Base-by-base conservation (phyloP, 1,140 invertebrate genomes). In the Bathynomus jamesi region DNA sequence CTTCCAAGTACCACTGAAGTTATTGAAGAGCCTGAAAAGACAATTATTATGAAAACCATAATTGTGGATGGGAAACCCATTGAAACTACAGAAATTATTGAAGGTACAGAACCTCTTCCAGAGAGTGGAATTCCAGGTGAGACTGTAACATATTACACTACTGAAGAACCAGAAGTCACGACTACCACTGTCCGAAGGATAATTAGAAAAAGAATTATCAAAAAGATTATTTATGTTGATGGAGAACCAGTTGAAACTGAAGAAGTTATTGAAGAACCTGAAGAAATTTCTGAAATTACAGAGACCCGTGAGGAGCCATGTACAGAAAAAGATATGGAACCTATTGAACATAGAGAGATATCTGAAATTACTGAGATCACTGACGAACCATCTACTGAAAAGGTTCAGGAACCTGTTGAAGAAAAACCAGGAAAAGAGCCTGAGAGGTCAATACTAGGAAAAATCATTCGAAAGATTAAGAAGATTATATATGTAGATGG, bases 141-240 rank as follows among this genome's bases (percentile, higher is more conserved):
- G n/a, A n/a, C n/a, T n/a, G n/a, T n/a, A n/a, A n/a, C n/a, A n/a
- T n/a, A n/a, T n/a, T n/a, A 65, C 11, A n/a, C 2, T 5, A 13
- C 17, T 32, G 65, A 67, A 7, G 31, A 25, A 40, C 27, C 60
- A 13, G 65, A 67, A 5, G 65, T 93, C 82, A 89, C 91, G 81
- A n/a, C 40, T n/a, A 69, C 65, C 4, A 67, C 31, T 32, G 65
- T 46, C 2, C 4, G 40, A n/a, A 27, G 69, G 30, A 87, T 91
- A 32, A 89, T 91, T 65, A 86, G 89, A 75, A 91, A 87, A 79
- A 90, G 86, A 62, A 86, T 71, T 13, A 71, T 71, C 28, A 71
- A 71, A 28, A 71, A 65, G 29, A 66, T 61, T 4, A 25, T 62
- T n/a, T 30, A 61, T 25, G 32, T 69, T 31, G 67, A 40, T 25